Percentiles rank a stretch among this genome's conserved stretches.
These are phyloP conservation scores for Plotosus lineatus DNA, from an alignment of 2,113 vertebrate genomes.

Conservation along the genomic window DNA sequence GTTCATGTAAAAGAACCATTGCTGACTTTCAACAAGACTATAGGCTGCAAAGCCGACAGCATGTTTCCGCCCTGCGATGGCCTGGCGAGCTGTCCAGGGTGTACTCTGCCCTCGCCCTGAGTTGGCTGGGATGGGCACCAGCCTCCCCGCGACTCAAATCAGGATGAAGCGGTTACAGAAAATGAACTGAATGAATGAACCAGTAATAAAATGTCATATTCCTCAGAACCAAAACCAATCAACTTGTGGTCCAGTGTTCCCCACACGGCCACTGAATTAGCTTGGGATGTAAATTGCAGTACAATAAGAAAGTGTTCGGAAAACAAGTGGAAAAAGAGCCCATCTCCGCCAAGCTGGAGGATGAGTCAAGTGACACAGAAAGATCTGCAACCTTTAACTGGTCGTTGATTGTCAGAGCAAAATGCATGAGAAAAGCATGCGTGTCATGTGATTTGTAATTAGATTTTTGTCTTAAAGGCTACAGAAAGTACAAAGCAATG, in stretches of 20 bases:
- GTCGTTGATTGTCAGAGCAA: conserved; percentile 8
- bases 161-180: too few species aligned
- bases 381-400: conserved; percentile 21
- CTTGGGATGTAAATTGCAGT: not conserved
- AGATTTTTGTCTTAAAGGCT: not conserved
- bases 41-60: too few species aligned
- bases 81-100: too few species aligned
- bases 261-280: not conserved
- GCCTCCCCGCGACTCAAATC: too few species aligned
- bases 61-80: too few species aligned
- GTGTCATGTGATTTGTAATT: not conserved
- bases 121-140: too few species aligned
- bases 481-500: not conserved
- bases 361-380: not conserved
- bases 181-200: too few species aligned
- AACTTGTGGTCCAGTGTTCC: too few species aligned
- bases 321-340: not conserved
- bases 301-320: not conserved
- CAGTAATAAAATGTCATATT: not conserved
- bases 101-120: too few species aligned
- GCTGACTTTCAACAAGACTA: too few species aligned
- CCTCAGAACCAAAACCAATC: not conserved
- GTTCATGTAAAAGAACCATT: too few species aligned
- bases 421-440: not conserved
- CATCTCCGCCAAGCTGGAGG: not conserved